Evolutionary conservation across 2,113 vertebrate species (phyloP).

Genomic region (Hymenochirus boettgeri): DNA sequence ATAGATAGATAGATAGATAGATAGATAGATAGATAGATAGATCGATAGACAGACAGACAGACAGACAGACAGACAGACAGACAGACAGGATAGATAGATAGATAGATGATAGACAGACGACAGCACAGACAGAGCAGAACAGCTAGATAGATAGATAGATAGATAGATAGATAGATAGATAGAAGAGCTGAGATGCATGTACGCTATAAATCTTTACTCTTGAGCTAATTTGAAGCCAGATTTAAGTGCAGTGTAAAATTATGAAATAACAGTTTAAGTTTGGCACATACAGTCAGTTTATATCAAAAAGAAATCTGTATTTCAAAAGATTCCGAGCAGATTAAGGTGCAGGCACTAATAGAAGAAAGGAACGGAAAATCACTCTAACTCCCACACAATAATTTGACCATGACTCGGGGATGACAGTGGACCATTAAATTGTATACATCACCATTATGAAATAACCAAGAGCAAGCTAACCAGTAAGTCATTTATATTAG

Average conservation of each 20-base stretch:
- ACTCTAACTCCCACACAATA: conserved; percentile 20
- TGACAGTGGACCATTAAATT: conserved; percentile 35
- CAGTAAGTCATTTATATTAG: conserved; percentile 49
- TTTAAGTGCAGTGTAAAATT: conserved; percentile 17
- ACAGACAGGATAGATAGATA: too few species aligned
- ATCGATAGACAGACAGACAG: too few species aligned
- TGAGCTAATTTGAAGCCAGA: too few species aligned
- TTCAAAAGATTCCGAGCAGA: conserved; percentile 8
- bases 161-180: too few species aligned
- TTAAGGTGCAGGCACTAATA: conserved; percentile 35
- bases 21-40: too few species aligned
- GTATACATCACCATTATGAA: conserved; percentile 45
- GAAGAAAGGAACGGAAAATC: conserved; percentile 24
- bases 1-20: too few species aligned
- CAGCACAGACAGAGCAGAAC: too few species aligned
- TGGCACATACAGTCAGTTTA: conserved; percentile 6
- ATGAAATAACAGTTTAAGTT: conserved; percentile 25
- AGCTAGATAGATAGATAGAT: too few species aligned
- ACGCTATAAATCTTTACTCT: too few species aligned
- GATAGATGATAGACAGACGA: too few species aligned
- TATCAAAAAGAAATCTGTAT: conserved; percentile 34
- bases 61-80: too few species aligned
- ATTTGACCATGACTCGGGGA: conserved; percentile 40
- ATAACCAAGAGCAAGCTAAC: conserved; percentile 45
- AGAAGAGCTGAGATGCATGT: too few species aligned